These are phyloP conservation scores for Dendrolimus punctatus DNA, from an alignment of 1,140 invertebrate genomes.

Conservation along the genomic window DNA sequence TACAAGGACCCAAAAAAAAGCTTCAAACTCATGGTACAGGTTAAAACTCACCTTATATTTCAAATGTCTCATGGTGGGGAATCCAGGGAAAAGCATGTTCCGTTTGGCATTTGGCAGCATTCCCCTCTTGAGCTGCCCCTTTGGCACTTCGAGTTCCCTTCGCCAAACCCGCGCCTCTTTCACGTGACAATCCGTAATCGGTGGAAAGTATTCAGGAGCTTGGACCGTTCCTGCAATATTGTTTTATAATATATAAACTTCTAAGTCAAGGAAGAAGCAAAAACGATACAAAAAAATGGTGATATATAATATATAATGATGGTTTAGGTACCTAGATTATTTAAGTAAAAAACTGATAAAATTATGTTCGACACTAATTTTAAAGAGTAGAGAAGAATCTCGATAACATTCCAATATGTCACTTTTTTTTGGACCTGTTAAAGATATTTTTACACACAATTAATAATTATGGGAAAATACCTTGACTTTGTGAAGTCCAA, in stretches of 20 bases:
- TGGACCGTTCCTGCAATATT: conserved; percentile 27
- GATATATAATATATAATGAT: no score
- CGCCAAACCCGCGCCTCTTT: conserved; percentile 68
- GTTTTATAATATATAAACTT: no score
- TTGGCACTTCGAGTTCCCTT: conserved; percentile 75
- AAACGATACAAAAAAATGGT: no score
- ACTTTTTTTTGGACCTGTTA: no score
- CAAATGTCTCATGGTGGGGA: conserved; percentile 91
- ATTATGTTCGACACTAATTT: no score
- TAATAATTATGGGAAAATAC: conserved; percentile 25
- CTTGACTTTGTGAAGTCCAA: conserved; percentile 75
- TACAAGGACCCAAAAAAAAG: no score
- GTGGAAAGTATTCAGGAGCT: conserved; percentile 79
- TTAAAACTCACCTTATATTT: conserved; percentile 77
- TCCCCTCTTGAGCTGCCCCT: conserved; percentile 79
- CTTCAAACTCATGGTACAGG: neutral
- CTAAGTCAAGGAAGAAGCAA: no score
- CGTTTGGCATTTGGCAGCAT: conserved; percentile 79
- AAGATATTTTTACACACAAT: neutral
- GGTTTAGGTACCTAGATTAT: no score
- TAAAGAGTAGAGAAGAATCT: no score
- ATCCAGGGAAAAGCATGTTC: conserved; percentile 88
- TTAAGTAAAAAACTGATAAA: no score
- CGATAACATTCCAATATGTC: no score
- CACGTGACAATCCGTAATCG: conserved; percentile 75